A percentile compares a stretch with the other conserved stretches of the same genome.
phyloP scores from a whole-genome alignment of 2,797 vertebrate species.

The Hapalemur alaotrensis region DNA sequence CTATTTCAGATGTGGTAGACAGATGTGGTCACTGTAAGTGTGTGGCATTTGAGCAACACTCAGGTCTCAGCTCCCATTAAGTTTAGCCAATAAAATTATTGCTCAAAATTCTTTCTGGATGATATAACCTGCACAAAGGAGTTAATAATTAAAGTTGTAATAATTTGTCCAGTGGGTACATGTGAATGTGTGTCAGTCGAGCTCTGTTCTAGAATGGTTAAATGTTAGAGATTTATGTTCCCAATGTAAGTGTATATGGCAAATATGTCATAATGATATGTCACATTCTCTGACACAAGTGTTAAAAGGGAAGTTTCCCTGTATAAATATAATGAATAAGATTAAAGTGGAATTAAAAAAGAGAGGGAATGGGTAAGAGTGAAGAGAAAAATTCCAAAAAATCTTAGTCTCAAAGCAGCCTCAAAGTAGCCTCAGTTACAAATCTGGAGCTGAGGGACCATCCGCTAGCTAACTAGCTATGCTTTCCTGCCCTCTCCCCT shows the following conservation, averaged over 20 bases:
- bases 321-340: neutral
- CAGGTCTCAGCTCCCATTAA: neutral
- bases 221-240: neutral
- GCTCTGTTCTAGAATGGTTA: neutral
- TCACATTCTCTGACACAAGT: neutral
- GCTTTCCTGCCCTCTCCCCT: neutral
- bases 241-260: neutral
- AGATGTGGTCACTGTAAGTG: neutral
- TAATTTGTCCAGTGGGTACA: neutral
- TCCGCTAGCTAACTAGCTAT: neutral
- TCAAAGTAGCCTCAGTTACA: neutral
- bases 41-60: neutral
- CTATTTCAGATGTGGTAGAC: rapidly evolving
- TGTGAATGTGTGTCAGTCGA: neutral
- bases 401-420: neutral
- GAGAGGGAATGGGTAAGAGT: neutral
- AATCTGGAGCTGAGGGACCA: neutral
- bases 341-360: neutral
- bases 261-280: neutral
- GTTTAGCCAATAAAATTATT: neutral
- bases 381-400: neutral
- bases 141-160: neutral
- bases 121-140: neutral
- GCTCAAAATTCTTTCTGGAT: neutral
- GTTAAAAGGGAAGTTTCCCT: neutral